These are phyloP conservation scores for Chamaea fasciata DNA, from an alignment of 2,113 vertebrate genomes.

Conservation along the genomic window DNA sequence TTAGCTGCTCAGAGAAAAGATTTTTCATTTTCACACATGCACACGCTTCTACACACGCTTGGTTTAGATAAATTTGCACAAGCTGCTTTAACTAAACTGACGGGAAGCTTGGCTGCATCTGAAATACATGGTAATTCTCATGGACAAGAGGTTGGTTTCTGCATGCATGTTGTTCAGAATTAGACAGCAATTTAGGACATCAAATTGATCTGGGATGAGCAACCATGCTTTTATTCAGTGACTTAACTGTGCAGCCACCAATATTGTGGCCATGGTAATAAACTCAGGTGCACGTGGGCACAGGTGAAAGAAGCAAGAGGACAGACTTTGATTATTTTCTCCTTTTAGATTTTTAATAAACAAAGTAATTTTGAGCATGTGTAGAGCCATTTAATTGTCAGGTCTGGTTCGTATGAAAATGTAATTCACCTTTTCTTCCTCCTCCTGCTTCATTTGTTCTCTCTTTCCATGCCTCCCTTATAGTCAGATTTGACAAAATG, in stretches of 20 bases:
- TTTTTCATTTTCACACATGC: slow-evolving; percentile 52
- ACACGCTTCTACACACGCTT: slow-evolving; percentile 38
- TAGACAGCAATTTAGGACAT: slow-evolving; percentile 32
- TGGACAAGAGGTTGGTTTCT: slow-evolving; percentile 17
- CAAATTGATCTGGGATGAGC: slow-evolving; percentile 3
- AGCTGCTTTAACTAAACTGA: slow-evolving; percentile 55
- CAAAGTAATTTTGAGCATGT: background rate
- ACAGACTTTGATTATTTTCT: background rate
- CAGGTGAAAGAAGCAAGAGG: background rate
- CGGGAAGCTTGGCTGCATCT: slow-evolving; percentile 38
- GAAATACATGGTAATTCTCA: slow-evolving; percentile 53
- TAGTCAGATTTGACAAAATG: slow-evolving; percentile 6
- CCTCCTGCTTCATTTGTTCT: background rate
- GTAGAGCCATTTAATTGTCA: background rate
- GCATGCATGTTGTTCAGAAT: slow-evolving; percentile 16
- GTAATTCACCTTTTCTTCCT: background rate
- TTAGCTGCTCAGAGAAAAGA: slow-evolving; percentile 41
- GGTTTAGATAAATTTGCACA: slow-evolving; percentile 56
- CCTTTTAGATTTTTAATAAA: background rate
- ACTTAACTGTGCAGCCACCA: background rate
- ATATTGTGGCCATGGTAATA: background rate
- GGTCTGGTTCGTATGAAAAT: background rate
- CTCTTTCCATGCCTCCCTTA: background rate
- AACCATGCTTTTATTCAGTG: background rate
- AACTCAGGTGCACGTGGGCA: background rate